Evolutionary conservation across 35 echinoderm and acorn worm species (phyloP), one percentile per base, ranked within the genome.

Genomic region (Acanthaster planci): DNA sequence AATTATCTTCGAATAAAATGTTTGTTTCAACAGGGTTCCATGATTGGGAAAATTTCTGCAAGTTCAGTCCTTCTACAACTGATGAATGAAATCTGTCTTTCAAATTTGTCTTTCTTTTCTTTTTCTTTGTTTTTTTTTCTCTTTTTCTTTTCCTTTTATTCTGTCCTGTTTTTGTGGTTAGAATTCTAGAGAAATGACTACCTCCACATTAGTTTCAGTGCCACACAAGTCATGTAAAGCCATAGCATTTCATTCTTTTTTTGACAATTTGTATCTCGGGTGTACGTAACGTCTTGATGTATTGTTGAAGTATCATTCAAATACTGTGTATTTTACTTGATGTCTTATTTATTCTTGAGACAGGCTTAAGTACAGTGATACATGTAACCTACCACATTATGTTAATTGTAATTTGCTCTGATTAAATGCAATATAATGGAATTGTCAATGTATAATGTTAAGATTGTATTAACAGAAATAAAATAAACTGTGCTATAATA

Each of bases 361-460:
- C 34, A 34, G 26, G 64, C 34, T 60, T 60, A 72, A 34, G 64
- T 72, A 47, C 42, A 26, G 64, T 31, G 26, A 34, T 72, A 72
- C 6, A 60, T 72, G 64, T 72, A 72, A 34, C 64, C 64, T 26
- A 35, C 30, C 64, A 72, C 64, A 29, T 72, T 72, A 72, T 35
- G 29, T 72, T 72, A 72, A 72, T 72, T 72, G 12, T 72, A 31
- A 34, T 72, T 34, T 26, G 26, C 34, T 60, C 64, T 72, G 64
- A 72, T 72, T 72, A 72, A 26, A 72, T 72, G 64, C 64, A 72
- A 72, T 72, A 72, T 72, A 72, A 72, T 72, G 64, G 64, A 72
- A 72, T 72, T 26, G 30, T 72, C 64, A 72, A 34, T 72, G 64
- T 72, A 26, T 36, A 72, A 26, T 72, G 64, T 72, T 12, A 72